A percentile compares a stretch with the other conserved stretches of the same genome.
Conservation (phyloP, 2,797 vertebrate genomes). For the Jordanella pulchra region DNA sequence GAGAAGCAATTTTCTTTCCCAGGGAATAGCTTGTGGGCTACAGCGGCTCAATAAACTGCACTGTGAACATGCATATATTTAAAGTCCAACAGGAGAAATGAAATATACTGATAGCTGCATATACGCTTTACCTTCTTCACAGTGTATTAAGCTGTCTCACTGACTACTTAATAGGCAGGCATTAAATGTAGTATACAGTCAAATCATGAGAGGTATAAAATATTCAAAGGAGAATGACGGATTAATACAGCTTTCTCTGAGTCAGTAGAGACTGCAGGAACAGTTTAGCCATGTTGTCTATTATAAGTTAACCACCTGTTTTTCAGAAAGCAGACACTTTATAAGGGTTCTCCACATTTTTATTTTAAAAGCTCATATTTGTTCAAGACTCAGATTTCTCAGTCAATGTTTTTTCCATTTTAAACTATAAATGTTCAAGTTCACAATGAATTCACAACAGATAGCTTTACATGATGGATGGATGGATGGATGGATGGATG, state of each 20-base stretch:
- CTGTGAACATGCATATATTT: constrained; percentile 6
- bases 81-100: constrained; percentile 6
- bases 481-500: background rate
- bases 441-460: background rate
- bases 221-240: background rate
- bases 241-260: constrained; percentile 17
- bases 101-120: background rate
- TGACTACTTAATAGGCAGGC: constrained; percentile 8
- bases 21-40: constrained; percentile 49
- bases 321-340: constrained; percentile 6
- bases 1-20: constrained; percentile 65
- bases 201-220: background rate
- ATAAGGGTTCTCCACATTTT: background rate
- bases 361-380: background rate
- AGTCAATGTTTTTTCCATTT: background rate
- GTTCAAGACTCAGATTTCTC: background rate
- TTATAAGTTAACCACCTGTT: constrained; percentile 15
- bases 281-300: background rate
- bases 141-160: background rate
- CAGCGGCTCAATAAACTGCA: constrained; percentile 43
- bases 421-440: background rate
- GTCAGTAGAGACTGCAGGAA: background rate
- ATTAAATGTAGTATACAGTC: constrained; percentile 22
- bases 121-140: background rate
- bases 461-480: background rate